Percentiles rank a stretch among this genome's conserved stretches.
phyloP scores from a whole-genome alignment of 2,113 vertebrate species.

The Numenius arquata region DNA sequence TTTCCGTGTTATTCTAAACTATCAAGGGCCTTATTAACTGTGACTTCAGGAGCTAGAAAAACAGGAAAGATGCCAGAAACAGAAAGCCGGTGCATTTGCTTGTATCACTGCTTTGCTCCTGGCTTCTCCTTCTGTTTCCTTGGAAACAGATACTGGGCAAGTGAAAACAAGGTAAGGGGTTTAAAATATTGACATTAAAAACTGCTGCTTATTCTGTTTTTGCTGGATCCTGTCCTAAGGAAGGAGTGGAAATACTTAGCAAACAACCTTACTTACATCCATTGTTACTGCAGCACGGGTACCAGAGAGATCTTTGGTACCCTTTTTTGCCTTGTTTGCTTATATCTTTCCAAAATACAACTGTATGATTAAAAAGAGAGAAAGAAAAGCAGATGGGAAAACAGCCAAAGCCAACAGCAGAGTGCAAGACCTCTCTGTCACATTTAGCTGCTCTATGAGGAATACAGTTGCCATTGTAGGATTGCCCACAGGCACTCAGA shows the following conservation, averaged over 20 bases:
- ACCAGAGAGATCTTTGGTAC: neutral
- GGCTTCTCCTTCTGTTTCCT: conserved; percentile 25
- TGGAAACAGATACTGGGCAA: conserved; percentile 48
- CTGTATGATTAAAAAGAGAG: neutral
- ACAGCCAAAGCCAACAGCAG: neutral
- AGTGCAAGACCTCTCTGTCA: neutral
- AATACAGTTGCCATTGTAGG: neutral
- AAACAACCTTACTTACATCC: neutral
- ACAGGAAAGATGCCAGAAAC: neutral
- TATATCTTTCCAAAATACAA: neutral
- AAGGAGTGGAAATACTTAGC: neutral
- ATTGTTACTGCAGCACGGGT: rapidly evolving
- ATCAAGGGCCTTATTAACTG: neutral
- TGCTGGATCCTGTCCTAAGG: neutral
- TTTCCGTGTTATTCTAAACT: neutral
- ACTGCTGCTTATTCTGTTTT: neutral
- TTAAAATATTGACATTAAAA: conserved; percentile 48
- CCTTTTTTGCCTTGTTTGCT: neutral
- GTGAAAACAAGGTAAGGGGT: neutral
- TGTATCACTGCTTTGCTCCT: neutral
- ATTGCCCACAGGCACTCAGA: neutral
- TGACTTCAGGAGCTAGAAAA: neutral
- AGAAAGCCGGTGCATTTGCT: neutral
- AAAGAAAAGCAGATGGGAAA: neutral
- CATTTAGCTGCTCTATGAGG: neutral